A percentile compares a stretch with the other conserved stretches of the same genome.
Evolutionary conservation across 23 tunicate genomes (phyloP).

Genomic region (Clavelina lepadiformis): DNA sequence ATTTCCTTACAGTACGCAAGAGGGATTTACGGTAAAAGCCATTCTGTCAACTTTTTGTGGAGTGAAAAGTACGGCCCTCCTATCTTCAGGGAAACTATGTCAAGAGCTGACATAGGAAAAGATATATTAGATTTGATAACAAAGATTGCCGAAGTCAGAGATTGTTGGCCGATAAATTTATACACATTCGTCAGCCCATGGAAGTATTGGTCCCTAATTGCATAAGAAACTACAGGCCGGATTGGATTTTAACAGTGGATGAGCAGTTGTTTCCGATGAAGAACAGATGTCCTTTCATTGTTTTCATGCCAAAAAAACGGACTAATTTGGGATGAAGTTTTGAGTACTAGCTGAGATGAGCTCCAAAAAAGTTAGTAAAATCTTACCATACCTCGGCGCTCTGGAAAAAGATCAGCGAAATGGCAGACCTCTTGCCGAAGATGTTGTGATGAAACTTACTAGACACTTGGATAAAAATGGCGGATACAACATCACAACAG

Average conservation of each 20-base stretch:
- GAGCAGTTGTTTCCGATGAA: slow-evolving; percentile 20
- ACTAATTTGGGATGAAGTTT: no score
- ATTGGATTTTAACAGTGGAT: slow-evolving; percentile 15
- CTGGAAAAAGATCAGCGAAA: slow-evolving; percentile 23
- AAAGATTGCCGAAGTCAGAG: slow-evolving; percentile 13
- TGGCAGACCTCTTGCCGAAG: slow-evolving; percentile 14
- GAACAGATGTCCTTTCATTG: slow-evolving; percentile 20
- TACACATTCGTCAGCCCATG: background rate
- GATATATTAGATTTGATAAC: slow-evolving; percentile 18
- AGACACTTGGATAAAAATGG: background rate
- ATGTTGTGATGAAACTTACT: slow-evolving; percentile 9
- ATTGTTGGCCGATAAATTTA: slow-evolving; percentile 2
- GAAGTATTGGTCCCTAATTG: background rate
- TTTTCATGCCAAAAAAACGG: slow-evolving; percentile 19
- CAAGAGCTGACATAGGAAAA: slow-evolving; percentile 7
- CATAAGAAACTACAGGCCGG: slow-evolving; percentile 6
- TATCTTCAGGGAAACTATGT: slow-evolving; percentile 19
- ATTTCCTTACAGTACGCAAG: slow-evolving; percentile 10
- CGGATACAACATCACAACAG: slow-evolving; percentile 12
- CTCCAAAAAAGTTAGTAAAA: slow-evolving; percentile 10
- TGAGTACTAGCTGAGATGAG: slow-evolving; percentile 9
- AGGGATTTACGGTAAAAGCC: slow-evolving; percentile 22
- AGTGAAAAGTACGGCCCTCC: slow-evolving; percentile 10
- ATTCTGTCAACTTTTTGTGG: slow-evolving; percentile 26
- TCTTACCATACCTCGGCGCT: slow-evolving; percentile 23